Evolutionary conservation across 2,113 vertebrate species (phyloP).

Genomic region (Apus apus): DNA sequence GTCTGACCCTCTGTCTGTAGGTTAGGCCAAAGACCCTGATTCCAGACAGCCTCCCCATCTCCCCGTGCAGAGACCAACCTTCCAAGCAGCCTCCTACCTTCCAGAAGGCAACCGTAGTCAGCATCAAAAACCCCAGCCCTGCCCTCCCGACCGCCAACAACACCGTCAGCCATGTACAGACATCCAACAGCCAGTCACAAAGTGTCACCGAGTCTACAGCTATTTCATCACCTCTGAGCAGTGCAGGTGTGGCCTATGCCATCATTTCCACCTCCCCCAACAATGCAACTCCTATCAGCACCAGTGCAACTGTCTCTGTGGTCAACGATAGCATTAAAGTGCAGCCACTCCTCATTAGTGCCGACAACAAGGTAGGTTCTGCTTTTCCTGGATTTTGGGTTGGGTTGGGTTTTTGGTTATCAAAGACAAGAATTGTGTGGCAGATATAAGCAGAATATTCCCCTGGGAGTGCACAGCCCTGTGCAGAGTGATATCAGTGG

Average conservation of each 20-base stretch:
- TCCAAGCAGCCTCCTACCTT: slow-evolving; percentile 85
- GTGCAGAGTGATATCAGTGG: background rate
- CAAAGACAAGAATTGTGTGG: background rate
- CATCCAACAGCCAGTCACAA: slow-evolving; percentile 72
- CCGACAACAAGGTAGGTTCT: slow-evolving; percentile 85
- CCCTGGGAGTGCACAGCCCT: background rate
- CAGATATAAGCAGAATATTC: background rate
- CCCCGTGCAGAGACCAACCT: slow-evolving; percentile 84
- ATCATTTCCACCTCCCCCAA: slow-evolving; percentile 90
- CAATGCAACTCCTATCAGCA: slow-evolving; percentile 69
- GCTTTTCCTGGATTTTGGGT: background rate
- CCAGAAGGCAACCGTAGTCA: slow-evolving; percentile 87
- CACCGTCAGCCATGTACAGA: slow-evolving; percentile 86
- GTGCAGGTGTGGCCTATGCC: slow-evolving; percentile 91
- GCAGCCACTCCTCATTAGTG: slow-evolving; percentile 86
- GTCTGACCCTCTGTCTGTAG: slow-evolving; percentile 66
- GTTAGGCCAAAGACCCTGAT: slow-evolving; percentile 99
- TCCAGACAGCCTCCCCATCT: slow-evolving; percentile 93
- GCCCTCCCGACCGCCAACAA: slow-evolving; percentile 93
- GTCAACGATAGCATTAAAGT: slow-evolving; percentile 88
- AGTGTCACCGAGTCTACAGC: slow-evolving; percentile 39
- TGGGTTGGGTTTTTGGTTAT: background rate
- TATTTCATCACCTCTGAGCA: slow-evolving; percentile 73
- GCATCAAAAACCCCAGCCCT: slow-evolving; percentile 87
- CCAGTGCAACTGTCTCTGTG: slow-evolving; percentile 76